Percentiles rank a stretch among this genome's conserved stretches.
phyloP scores from a whole-genome alignment of 2,797 vertebrate species.

The Tinamus major region DNA sequence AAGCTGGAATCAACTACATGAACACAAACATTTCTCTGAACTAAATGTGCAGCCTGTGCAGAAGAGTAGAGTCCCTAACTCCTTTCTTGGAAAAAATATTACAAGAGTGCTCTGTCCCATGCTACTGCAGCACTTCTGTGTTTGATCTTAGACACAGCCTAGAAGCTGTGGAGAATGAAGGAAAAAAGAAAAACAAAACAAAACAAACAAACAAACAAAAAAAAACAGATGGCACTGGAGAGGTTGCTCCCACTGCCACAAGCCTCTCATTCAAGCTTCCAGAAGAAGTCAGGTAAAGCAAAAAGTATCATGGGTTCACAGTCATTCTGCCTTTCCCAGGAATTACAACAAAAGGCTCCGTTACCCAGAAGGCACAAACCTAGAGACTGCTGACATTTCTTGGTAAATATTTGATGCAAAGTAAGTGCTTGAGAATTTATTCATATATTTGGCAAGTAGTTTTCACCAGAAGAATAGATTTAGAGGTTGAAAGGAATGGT shows the following conservation, averaged over 20 bases:
- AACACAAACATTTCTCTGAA: neutral
- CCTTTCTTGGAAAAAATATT: neutral
- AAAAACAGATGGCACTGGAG: neutral
- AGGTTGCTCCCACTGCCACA: neutral
- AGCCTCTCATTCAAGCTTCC: neutral
- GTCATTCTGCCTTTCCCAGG: conserved; percentile 19
- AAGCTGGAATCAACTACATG: neutral
- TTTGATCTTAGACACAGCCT: neutral
- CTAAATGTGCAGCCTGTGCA: neutral
- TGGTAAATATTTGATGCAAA: conserved; percentile 8
- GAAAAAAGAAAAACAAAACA: too few relatives aligned
- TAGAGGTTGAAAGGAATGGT: neutral
- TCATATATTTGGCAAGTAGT: neutral
- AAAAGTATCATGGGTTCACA: conserved; percentile 31
- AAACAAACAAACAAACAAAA: too few relatives aligned
- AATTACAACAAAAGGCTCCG: conserved; percentile 11
- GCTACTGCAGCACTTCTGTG: neutral
- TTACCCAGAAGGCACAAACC: conserved; percentile 25
- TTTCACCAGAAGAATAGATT: neutral
- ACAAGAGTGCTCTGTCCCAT: neutral
- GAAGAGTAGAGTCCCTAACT: neutral
- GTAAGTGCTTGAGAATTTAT: neutral
- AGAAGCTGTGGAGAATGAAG: neutral
- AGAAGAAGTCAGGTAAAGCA: neutral
- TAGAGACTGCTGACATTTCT: conserved; percentile 32